Percentiles rank a stretch among this genome's conserved stretches.
Evolutionary conservation across 1,140 invertebrate species (phyloP).

Genomic region (Probaryconus sp.): DNA sequence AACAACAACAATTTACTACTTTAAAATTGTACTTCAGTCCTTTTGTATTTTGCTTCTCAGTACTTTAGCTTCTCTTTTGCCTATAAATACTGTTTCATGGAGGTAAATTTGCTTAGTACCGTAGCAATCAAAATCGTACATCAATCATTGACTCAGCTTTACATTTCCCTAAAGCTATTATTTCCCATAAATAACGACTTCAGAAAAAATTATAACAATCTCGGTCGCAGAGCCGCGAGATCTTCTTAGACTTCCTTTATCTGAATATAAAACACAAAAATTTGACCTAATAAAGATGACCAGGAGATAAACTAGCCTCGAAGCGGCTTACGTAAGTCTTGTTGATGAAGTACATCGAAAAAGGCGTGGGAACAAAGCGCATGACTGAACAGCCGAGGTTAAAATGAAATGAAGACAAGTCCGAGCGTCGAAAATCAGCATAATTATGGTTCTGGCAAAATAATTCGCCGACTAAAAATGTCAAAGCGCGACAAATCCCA

Average conservation of each 20-base stretch:
- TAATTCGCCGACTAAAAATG: neutral
- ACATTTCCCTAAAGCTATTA: too few relatives aligned
- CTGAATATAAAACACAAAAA: constrained; percentile 33
- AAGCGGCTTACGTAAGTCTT: constrained; percentile 32
- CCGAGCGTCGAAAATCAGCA: constrained; percentile 23
- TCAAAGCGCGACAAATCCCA: constrained; percentile 37
- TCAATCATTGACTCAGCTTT: too few relatives aligned
- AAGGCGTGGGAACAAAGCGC: constrained; percentile 47
- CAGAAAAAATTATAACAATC: too few relatives aligned
- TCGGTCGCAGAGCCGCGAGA: too few relatives aligned
- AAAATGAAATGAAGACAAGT: constrained; percentile 27
- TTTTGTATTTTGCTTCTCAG: too few relatives aligned
- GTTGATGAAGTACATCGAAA: constrained; percentile 47
- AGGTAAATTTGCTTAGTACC: too few relatives aligned
- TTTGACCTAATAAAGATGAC: constrained; percentile 42
- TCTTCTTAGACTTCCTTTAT: neutral
- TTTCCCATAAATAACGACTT: too few relatives aligned
- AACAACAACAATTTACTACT: too few relatives aligned
- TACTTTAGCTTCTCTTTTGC: too few relatives aligned
- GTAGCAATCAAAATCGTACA: too few relatives aligned
- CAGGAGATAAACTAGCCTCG: constrained; percentile 35
- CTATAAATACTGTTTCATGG: too few relatives aligned
- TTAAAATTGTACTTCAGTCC: too few relatives aligned
- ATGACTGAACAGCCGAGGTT: constrained; percentile 31
- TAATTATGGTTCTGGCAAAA: neutral